These are phyloP conservation scores for Teleogryllus occipitalis DNA, from an alignment of 1,140 invertebrate genomes.

Conservation along the genomic window DNA sequence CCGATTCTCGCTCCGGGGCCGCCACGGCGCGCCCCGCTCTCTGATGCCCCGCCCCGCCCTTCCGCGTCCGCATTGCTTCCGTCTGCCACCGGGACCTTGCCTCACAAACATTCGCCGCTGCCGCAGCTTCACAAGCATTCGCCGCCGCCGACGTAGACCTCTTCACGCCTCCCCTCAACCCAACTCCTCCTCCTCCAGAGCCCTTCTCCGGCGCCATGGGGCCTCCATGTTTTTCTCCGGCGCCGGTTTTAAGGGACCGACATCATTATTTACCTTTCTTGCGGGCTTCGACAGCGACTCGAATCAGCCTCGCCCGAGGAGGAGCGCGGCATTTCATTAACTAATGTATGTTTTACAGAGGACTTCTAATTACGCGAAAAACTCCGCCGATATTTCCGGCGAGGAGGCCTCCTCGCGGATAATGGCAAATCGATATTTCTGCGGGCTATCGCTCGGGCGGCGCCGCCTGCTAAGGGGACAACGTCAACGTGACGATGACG, in stretches of 20 bases:
- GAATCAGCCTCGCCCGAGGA: background rate
- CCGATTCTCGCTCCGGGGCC: background rate
- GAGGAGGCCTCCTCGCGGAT: background rate
- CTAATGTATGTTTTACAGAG: background rate
- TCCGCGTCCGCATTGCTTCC: background rate
- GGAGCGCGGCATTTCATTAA: background rate
- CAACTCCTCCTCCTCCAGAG: background rate
- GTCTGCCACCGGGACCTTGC: background rate
- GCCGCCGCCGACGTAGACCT: background rate
- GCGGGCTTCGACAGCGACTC: background rate
- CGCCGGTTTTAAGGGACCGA: background rate
- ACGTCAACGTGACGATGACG: too few species aligned
- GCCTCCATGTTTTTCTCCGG: background rate
- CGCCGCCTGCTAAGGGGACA: too few species aligned
- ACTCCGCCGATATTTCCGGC: background rate
- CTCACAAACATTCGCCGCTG: background rate
- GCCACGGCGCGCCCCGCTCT: too few species aligned
- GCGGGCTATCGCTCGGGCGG: too few species aligned
- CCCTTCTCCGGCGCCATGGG: background rate
- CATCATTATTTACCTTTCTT: constrained; percentile 5
- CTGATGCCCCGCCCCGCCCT: too few species aligned
- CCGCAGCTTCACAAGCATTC: background rate
- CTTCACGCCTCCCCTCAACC: background rate
- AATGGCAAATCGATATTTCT: background rate
- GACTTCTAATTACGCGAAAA: background rate